Evolutionary conservation across 2,797 vertebrate species (phyloP).

Genomic region (Pseudochaenichthys georgianus): DNA sequence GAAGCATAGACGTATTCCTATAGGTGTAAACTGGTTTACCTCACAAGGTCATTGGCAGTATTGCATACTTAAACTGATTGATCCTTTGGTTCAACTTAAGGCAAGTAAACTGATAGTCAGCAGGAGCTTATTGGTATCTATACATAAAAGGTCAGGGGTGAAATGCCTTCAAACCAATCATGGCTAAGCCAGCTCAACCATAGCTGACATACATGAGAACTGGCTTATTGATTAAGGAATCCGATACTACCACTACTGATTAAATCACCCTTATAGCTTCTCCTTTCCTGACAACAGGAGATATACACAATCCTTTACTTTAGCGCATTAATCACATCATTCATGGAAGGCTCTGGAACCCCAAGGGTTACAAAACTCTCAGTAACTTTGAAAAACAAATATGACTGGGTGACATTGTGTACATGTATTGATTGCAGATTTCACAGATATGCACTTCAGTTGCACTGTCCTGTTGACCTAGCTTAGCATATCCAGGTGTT

Average conservation of each 20-base stretch:
- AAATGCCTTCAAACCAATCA: background rate
- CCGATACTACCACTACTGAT: background rate
- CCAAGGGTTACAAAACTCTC: background rate
- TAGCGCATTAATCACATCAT: background rate
- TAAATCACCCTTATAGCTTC: background rate
- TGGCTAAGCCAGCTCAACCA: background rate
- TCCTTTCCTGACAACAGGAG: background rate
- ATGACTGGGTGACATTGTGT: background rate
- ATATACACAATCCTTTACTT: background rate
- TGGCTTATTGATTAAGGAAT: background rate
- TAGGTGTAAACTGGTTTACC: background rate
- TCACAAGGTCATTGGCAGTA: background rate
- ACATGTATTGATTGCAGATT: background rate
- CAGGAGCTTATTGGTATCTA: too few species aligned
- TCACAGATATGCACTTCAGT: background rate
- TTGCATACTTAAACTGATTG: background rate
- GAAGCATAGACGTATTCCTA: too few species aligned
- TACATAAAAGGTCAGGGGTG: background rate
- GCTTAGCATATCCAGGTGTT: background rate
- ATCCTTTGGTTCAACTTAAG: background rate
- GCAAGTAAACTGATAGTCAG: background rate
- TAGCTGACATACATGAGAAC: background rate
- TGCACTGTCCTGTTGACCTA: background rate
- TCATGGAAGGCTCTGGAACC: background rate
- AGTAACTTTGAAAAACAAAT: conserved; percentile 8